phyloP scores from a whole-genome alignment of 2,113 vertebrate genomes.

The Pundamilia nyererei region DNA sequence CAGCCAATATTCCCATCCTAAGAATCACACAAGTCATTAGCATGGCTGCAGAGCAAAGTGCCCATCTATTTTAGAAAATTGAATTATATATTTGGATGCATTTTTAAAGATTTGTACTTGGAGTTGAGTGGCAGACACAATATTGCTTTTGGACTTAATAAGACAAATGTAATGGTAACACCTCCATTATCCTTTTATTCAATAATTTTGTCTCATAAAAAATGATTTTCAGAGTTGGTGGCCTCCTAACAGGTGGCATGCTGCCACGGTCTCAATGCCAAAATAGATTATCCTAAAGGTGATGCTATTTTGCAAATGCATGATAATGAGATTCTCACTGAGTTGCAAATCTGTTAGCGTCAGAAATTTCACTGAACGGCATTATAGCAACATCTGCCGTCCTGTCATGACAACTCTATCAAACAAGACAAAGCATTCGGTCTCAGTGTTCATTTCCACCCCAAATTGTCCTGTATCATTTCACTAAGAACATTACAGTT shows the following conservation, averaged over 20 bases:
- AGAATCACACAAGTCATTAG: neutral
- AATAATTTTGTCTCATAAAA: neutral
- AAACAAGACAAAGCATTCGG: conserved; percentile 27
- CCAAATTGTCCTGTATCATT: neutral
- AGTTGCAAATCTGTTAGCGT: conserved; percentile 51
- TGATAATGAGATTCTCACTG: conserved; percentile 55
- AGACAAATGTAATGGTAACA: neutral
- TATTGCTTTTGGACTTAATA: neutral
- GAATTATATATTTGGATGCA: neutral
- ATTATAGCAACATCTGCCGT: conserved; percentile 35
- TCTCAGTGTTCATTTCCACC: neutral
- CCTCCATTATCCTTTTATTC: neutral
- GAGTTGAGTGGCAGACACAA: neutral
- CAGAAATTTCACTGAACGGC: conserved; percentile 33
- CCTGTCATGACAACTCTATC: conserved; percentile 40
- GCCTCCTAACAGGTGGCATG: conserved; percentile 9
- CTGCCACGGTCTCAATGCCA: neutral
- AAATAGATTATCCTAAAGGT: conserved; percentile 46
- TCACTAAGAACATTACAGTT: neutral
- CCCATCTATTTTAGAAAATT: neutral
- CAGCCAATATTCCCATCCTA: neutral
- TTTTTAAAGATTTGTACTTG: neutral
- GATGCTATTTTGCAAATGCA: conserved; percentile 46
- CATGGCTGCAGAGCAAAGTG: neutral
- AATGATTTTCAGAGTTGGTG: neutral